Conservation (phyloP, 2,113 vertebrate species). For the Seriola rivoliana region DNA sequence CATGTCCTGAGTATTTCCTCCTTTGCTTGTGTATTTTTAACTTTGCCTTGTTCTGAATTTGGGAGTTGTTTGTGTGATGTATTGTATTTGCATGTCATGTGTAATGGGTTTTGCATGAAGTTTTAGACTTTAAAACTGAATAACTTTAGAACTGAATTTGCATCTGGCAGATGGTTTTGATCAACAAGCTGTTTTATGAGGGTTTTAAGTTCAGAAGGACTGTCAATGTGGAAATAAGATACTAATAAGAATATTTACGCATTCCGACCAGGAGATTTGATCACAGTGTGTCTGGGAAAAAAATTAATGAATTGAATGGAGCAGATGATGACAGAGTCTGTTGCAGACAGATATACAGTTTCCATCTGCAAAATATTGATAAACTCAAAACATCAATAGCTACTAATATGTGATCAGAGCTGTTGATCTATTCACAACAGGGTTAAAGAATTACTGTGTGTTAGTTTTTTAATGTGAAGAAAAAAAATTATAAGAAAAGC, state of each 20-base stretch:
- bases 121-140: background rate
- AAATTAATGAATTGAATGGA: background rate
- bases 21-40: background rate
- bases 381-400: background rate
- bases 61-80: background rate
- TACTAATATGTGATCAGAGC: background rate
- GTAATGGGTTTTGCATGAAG: background rate
- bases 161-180: background rate
- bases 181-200: background rate
- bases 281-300: background rate
- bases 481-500: too few species aligned
- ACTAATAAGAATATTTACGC: background rate
- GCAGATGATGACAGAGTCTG: slow-evolving; percentile 6
- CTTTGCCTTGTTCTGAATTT: background rate
- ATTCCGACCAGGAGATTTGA: too few species aligned
- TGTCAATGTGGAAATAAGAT: background rate
- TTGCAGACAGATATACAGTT: background rate
- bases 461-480: background rate
- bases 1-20: background rate
- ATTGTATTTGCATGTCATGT: background rate
- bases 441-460: background rate
- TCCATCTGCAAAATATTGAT: slow-evolving; percentile 16
- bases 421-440: background rate
- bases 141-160: background rate
- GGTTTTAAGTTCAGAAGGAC: background rate